Evolutionary conservation across 2,797 vertebrate genomes (phyloP).

Genomic region (Acipenser oxyrinchus): DNA sequence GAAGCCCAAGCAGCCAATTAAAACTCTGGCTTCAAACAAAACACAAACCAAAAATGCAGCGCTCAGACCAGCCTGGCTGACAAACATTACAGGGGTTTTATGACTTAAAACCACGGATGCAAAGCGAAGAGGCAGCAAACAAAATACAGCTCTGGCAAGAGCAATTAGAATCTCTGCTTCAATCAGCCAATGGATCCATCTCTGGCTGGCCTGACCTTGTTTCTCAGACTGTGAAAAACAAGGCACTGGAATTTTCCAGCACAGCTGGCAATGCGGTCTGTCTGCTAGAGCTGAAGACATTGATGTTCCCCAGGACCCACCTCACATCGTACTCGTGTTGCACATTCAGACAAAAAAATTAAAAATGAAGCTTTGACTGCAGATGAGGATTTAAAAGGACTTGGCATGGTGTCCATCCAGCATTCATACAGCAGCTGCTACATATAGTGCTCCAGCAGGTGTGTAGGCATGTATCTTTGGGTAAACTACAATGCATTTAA

Average conservation of each 20-base stretch:
- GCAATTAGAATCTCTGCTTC: slow-evolving; percentile 52
- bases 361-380: slow-evolving; percentile 13
- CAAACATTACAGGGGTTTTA: slow-evolving; percentile 6
- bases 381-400: neutral
- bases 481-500: no score
- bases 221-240: slow-evolving; percentile 44
- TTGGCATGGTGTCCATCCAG: no score
- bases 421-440: no score
- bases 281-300: slow-evolving; percentile 43
- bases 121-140: slow-evolving; percentile 24
- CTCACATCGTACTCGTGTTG: slow-evolving; percentile 47
- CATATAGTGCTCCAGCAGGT: no score
- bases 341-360: slow-evolving; percentile 33
- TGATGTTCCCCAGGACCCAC: slow-evolving; percentile 39
- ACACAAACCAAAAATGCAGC: no score
- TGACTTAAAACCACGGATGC: slow-evolving; percentile 15
- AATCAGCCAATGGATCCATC: slow-evolving; percentile 52
- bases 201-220: slow-evolving; percentile 43
- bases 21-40: no score
- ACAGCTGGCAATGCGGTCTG: slow-evolving; percentile 38
- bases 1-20: no score
- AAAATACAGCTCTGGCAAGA: slow-evolving; percentile 36
- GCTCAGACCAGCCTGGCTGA: no score
- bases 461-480: no score
- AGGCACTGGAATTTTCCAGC: slow-evolving; percentile 45